These are phyloP conservation scores for Acronicta psi DNA, from an alignment of 2,888 invertebrate species.

Conservation along the genomic window DNA sequence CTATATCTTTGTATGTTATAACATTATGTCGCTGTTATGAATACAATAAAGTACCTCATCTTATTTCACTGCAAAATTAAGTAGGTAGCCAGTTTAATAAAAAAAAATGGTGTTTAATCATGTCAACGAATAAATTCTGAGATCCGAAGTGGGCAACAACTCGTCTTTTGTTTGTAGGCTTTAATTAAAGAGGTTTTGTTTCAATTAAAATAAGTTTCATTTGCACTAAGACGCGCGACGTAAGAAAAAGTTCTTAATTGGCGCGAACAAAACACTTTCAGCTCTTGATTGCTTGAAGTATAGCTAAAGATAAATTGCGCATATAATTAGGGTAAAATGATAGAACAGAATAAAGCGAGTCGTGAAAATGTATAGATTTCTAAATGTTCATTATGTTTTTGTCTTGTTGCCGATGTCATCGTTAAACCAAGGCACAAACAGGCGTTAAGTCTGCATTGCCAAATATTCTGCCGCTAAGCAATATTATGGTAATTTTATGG, in stretches of 20 bases:
- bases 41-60: no score
- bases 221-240: conserved; percentile 39
- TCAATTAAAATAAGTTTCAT: conserved; percentile 54
- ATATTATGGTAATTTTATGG: no score
- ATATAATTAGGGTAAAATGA: background rate
- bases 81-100: background rate
- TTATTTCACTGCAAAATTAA: no score
- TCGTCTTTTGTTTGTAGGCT: conserved; percentile 48
- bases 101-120: conserved; percentile 23
- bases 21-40: background rate
- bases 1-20: no score
- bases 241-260: conserved; percentile 43
- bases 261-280: conserved; percentile 38
- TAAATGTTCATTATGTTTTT: no score
- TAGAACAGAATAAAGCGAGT: background rate
- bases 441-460: no score
- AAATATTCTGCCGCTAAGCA: no score
- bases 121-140: conserved; percentile 38
- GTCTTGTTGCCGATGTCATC: no score
- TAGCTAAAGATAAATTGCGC: conserved; percentile 9
- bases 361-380: no score
- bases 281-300: conserved; percentile 16
- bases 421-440: no score
- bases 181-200: conserved; percentile 59
- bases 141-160: conserved; percentile 24